phyloP scores from a whole-genome alignment of 2,113 vertebrate genomes.

The Protobothrops mucrosquamatus region DNA sequence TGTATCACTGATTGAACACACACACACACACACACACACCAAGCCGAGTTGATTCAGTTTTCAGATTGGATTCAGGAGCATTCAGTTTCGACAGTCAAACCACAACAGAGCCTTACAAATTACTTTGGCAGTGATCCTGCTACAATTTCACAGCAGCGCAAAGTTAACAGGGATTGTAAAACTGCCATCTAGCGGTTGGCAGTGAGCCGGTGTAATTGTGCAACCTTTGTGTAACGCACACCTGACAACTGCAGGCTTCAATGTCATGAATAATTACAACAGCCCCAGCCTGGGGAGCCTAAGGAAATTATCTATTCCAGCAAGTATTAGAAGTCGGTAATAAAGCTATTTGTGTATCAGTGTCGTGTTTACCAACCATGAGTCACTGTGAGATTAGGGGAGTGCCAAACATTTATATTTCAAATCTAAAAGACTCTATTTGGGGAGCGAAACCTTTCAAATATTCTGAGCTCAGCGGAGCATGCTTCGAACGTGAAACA shows the following conservation, averaged over 20 bases:
- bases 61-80: background rate
- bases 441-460: background rate
- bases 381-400: background rate
- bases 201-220: background rate
- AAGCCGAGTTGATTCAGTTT: background rate
- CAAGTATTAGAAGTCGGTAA: background rate
- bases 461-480: background rate
- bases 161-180: background rate
- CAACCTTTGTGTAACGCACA: background rate
- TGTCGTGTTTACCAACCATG: background rate
- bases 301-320: background rate
- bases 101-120: background rate
- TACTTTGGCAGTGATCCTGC: background rate
- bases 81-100: background rate
- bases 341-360: background rate
- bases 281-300: background rate
- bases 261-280: background rate
- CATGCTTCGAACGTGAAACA: background rate
- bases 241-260: background rate
- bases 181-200: background rate
- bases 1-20: background rate
- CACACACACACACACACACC: background rate
- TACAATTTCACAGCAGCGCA: background rate
- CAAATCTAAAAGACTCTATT: background rate
- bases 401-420: background rate